These are phyloP conservation scores for Antennarius maculatus DNA, from an alignment of 2,797 vertebrate species.

Conservation along the genomic window DNA sequence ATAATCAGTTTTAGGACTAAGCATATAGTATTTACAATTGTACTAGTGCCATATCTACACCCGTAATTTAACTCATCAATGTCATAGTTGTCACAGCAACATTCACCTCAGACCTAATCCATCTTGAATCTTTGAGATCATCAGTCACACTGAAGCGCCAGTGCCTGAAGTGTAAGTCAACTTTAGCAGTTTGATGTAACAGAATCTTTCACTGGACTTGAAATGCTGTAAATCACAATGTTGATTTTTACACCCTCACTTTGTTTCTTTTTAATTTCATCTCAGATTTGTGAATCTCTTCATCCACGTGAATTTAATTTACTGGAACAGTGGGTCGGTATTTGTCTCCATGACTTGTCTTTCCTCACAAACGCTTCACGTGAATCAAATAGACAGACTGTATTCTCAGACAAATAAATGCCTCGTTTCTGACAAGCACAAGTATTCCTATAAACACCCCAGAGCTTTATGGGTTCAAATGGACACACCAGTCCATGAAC, in stretches of 20 bases:
- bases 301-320: background rate
- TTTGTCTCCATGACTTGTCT: background rate
- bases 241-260: slow-evolving; percentile 10
- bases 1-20: slow-evolving; percentile 51
- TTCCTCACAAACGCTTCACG: slow-evolving; percentile 1
- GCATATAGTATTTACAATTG: slow-evolving; percentile 38
- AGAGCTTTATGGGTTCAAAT: slow-evolving; percentile 26
- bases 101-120: slow-evolving; percentile 40
- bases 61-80: slow-evolving; percentile 7
- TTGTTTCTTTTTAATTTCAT: slow-evolving; percentile 6
- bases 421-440: slow-evolving; percentile 51
- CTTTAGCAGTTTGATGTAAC: slow-evolving; percentile 62
- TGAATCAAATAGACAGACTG: slow-evolving; percentile 1
- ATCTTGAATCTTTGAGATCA: slow-evolving; percentile 15
- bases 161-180: slow-evolving; percentile 63
- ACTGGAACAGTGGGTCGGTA: slow-evolving; percentile 4
- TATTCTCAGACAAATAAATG: slow-evolving; percentile 12
- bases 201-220: slow-evolving; percentile 36
- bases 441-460: slow-evolving; percentile 35
- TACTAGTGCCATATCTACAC: slow-evolving; percentile 67
- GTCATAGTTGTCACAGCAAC: slow-evolving; percentile 23
- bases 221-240: slow-evolving; percentile 35
- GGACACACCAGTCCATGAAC: slow-evolving; percentile 17
- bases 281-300: slow-evolving; percentile 18
- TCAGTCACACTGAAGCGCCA: slow-evolving; percentile 51